Base-by-base conservation (phyloP, 2,888 invertebrate species). In the Ctena decussata region DNA sequence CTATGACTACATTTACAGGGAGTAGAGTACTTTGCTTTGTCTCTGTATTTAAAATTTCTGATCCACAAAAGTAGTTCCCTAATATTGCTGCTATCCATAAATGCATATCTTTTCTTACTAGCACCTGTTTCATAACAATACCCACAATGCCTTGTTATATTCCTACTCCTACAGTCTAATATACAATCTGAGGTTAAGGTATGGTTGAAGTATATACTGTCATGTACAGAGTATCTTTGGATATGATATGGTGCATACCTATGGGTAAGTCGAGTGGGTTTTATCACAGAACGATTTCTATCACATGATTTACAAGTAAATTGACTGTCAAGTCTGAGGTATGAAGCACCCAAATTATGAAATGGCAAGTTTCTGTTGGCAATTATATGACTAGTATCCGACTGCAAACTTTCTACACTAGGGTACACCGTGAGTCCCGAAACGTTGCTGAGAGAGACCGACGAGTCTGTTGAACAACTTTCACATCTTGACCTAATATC, bases 261-360 rank as follows among this genome's bases (percentile, higher is more conserved):
- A 35, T 35, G 65, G 35, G 65, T 30, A 35, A 65, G 35, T 65
- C 65, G 65, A 18, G 65, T 32, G 15, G 65, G 18, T 35, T 65
- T 32, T 65, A 65, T 65, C 65, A 65, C 65, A 65, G 65, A 65
- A 65, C 65, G 65, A 21, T 32, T 35, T 65, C 65, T 65, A 65
- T 65, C 65, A 65, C 65, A 65, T 65, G 65, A 12, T 65, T 32
- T 35, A 35, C 65, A 65, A 65, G 32, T 65, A 35, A 35, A 5
- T 6, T 35, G 35, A 32, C 18, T 65, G 35, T 30, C 35, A 65
- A 57, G 57, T 57, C 35, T 30, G 65, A 65, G 65, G 65, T 65
- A 65, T 35, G 35, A 8, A 65, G 65, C 65, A 65, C 65, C 65
- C 24, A 35, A 65, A 12, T 65, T n/a, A 21, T 3, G 18, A 35